Base-by-base conservation (phyloP, 2,113 vertebrate species). In the Sapayoa aenigma region DNA sequence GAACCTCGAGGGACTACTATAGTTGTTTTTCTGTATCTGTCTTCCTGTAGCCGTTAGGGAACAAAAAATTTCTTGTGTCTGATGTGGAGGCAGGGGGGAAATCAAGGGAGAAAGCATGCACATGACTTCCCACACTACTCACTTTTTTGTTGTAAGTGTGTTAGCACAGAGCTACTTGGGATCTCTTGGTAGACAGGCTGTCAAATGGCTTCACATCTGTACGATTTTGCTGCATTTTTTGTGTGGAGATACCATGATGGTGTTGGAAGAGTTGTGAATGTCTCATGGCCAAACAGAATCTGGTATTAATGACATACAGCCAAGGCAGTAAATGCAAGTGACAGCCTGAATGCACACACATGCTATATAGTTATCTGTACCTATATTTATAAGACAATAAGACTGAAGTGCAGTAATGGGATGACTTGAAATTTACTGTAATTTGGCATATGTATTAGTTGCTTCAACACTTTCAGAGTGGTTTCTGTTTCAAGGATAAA, bases 111-210 rank as follows among this genome's bases (percentile, higher is more conserved):
- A 37, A 49, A 63, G 3, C 37, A 17, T 13, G 19, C 23, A 17
- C 0, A 0, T 46, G 35, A 35, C 49, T 47, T 44, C 44, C 16
- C 21, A 13, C 0, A 1, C 19, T 7, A 12, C 16, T 59, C 47
- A 19, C 22, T 58, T 39, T 42, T 83, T 11, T 1, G 28, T 35
- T 67, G 72, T 46, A 39, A 4, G 5, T 75, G 15, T 59, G 7
- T 84, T 83, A n/a, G 37, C 22, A 37, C 19, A 24, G 56, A 62
- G 6, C 37, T 75, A 2, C 49, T 50, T 50, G 17, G 68, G 44
- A 52, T 73, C 18, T 30, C 33, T 56, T 84, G 7, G 21, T 46
- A 47, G 19, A 30, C 8, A n/a, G 47, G 12, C 76, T 91, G 49
- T 52, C 63, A 89, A 30, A 69, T 28, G 22, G 27, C n/a, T 84